Evolutionary conservation across 2,113 vertebrate species (phyloP).

Genomic region (Amphiprion ocellaris): DNA sequence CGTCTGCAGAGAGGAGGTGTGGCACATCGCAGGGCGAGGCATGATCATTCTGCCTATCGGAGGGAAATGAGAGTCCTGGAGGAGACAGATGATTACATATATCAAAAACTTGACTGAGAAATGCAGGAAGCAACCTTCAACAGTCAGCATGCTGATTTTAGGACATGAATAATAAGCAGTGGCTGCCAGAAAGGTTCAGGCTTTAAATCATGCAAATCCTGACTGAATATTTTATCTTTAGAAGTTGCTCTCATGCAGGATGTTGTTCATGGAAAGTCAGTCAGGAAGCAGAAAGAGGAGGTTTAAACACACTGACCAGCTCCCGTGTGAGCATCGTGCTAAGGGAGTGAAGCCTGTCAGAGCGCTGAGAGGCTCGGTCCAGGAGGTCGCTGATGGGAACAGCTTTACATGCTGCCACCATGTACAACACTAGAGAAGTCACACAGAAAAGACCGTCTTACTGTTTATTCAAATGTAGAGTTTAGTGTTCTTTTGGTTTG

Average conservation of each 20-base stretch:
- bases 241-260: too few relatives aligned
- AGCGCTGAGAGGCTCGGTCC: constrained; percentile 82
- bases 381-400: constrained; percentile 80
- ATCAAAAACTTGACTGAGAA: not conserved
- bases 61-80: constrained; percentile 82
- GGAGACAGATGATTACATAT: not conserved
- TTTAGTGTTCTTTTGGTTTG: not conserved
- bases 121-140: not conserved
- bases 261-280: too few relatives aligned
- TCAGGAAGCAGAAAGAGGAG: too few relatives aligned
- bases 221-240: too few relatives aligned
- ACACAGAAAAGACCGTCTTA: not conserved
- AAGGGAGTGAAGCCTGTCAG: constrained; percentile 84
- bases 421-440: constrained; percentile 48
- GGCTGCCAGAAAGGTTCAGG: too few relatives aligned
- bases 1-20: constrained; percentile 84
- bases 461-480: too few relatives aligned
- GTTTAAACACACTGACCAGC: constrained; percentile 74
- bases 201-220: too few relatives aligned
- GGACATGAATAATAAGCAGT: too few relatives aligned
- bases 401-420: constrained; percentile 53
- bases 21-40: constrained; percentile 82
- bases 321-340: constrained; percentile 79
- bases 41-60: constrained; percentile 67
- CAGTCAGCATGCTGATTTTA: not conserved